Conservation (phyloP, 2,888 invertebrate species). For the Cheiracanthium punctorium region DNA sequence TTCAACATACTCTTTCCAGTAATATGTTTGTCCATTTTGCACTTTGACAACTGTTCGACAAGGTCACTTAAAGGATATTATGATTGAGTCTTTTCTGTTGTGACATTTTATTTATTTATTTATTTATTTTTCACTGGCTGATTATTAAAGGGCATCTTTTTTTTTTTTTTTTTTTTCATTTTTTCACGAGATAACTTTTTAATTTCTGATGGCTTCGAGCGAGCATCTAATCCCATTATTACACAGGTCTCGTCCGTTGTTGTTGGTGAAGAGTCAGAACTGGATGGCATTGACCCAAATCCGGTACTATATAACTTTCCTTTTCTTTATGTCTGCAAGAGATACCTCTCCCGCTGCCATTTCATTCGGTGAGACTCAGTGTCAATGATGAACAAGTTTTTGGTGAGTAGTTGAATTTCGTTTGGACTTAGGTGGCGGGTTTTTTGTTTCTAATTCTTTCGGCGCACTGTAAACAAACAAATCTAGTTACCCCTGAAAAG, state of each 20-base stretch:
- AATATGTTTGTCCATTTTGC: background rate
- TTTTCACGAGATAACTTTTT: too few species aligned
- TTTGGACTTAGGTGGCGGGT: background rate
- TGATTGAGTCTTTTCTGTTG: background rate
- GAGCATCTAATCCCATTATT: conserved; percentile 21
- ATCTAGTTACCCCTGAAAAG: background rate
- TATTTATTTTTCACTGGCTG: background rate
- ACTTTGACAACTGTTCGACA: background rate
- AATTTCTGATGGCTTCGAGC: background rate
- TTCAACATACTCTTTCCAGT: background rate
- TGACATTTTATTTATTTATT: too few species aligned
- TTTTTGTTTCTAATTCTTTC: conserved; percentile 2
- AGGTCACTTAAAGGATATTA: conserved; percentile 34
- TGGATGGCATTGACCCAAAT: conserved; percentile 62
- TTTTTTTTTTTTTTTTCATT: background rate
- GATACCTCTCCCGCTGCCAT: background rate
- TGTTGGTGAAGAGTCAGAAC: conserved; percentile 17
- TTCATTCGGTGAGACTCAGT: background rate
- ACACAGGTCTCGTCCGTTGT: conserved; percentile 44
- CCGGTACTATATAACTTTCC: conserved; percentile 60
- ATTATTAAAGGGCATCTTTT: background rate
- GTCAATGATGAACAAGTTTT: conserved; percentile 21
- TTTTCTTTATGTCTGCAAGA: conserved; percentile 5
- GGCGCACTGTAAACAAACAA: background rate
- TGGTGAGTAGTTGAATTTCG: conserved; percentile 4